Percentiles rank a stretch among this genome's conserved stretches.
phyloP scores from a whole-genome alignment of 2,888 invertebrate species.

The Spialia ferax region DNA sequence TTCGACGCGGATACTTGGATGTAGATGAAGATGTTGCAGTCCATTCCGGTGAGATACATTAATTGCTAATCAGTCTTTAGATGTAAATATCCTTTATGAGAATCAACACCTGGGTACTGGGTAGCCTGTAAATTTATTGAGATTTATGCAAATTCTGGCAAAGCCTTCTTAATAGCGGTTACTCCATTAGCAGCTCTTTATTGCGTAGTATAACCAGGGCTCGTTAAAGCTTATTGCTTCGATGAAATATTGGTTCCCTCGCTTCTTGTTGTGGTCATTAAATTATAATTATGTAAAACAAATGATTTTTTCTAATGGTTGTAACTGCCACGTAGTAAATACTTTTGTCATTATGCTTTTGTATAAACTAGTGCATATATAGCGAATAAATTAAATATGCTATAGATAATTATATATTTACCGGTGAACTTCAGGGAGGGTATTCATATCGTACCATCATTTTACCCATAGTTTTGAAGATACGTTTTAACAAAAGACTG shows the following conservation, averaged over 20 bases:
- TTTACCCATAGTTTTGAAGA: neutral
- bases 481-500: neutral
- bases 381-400: neutral
- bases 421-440: no score
- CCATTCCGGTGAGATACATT: slow-evolving; percentile 88
- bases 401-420: no score
- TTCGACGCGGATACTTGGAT: slow-evolving; percentile 81
- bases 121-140: slow-evolving; percentile 1
- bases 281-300: slow-evolving; percentile 41
- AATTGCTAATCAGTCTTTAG: neutral
- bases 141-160: slow-evolving; percentile 13
- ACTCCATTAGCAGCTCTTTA: slow-evolving; percentile 33
- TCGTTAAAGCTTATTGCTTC: slow-evolving; percentile 45
- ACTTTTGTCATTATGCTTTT: neutral
- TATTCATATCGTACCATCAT: no score
- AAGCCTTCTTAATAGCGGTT: slow-evolving; percentile 16
- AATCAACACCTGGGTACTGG: neutral
- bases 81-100: neutral
- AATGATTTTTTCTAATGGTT: neutral
- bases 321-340: neutral
- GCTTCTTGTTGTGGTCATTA: slow-evolving; percentile 47
- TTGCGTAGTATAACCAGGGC: slow-evolving; percentile 42
- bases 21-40: slow-evolving; percentile 90
- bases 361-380: neutral
- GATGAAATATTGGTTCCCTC: slow-evolving; percentile 41